phyloP scores from a whole-genome alignment of 2,113 vertebrate genomes.

The Morone chrysops region DNA sequence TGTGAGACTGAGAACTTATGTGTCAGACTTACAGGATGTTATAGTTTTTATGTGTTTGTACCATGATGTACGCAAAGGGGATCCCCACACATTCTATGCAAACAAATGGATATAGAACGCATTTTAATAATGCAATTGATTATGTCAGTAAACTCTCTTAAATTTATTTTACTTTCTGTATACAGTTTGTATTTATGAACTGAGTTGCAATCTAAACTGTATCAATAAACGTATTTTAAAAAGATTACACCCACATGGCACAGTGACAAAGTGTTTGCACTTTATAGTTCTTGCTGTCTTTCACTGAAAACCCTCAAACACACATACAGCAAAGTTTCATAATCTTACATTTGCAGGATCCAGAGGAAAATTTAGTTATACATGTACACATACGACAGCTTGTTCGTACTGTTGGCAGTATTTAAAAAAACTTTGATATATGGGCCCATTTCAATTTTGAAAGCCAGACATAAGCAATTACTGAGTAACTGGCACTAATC shows the following conservation, averaged over 20 bases:
- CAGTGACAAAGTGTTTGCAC: conserved; percentile 2
- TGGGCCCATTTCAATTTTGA: not conserved
- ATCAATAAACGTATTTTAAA: conserved; percentile 94
- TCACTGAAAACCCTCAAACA: not conserved
- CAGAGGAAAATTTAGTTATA: not conserved
- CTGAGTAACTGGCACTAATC: not conserved
- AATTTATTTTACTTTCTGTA: conserved; percentile 92
- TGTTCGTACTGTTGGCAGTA: too few species aligned
- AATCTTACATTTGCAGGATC: not conserved
- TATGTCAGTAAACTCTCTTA: conserved; percentile 91
- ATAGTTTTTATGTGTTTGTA: conserved; percentile 75
- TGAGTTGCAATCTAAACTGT: conserved; percentile 92
- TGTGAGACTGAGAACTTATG: conserved; percentile 11
- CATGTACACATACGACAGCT: not conserved
- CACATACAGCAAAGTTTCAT: not conserved
- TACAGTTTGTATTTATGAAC: conserved; percentile 97
- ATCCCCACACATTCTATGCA: conserved; percentile 95
- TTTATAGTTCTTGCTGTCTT: not conserved
- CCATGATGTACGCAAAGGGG: conserved; percentile 73
- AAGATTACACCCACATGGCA: conserved; percentile 40
- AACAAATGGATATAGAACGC: conserved; percentile 83
- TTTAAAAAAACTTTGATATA: not conserved
- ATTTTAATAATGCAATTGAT: conserved; percentile 91
- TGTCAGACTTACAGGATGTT: not conserved
- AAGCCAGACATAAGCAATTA: not conserved